Evolutionary conservation across 2,113 vertebrate genomes (phyloP), one percentile per base, ranked within the genome.

Genomic region (Serilophus lunatus): DNA sequence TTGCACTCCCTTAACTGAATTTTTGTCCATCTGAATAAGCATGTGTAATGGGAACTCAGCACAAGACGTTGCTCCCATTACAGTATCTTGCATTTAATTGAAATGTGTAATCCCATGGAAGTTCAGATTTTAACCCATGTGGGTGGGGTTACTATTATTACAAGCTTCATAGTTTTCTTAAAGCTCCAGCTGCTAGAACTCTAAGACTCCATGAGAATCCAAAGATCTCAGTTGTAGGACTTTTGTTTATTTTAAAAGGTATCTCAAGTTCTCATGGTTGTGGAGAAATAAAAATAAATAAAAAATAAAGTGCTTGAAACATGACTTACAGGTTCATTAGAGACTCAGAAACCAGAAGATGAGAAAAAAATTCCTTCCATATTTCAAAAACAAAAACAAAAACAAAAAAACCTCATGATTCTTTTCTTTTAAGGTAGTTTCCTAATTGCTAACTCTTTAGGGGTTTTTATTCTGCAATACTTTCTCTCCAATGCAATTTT

Each of bases 201-300:
- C 2, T 49, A 51, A 60, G 65, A 87, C 57, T 72, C 42, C 3
- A 0, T 89, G 88, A 96, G 91, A 96, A 95, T 84, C n/a, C 61
- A 64, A 76, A 25, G 10, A 51, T 71, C 70, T 65, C 49, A n/a
- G 66, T 12, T 69, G 50, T 19, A 76, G 44, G 44, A 91, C n/a
- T 87, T 90, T 63, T 87, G 74, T 91, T 97, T 88, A 74, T 93
- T 95, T 93, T 91, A 78, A 49, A 92, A 92, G 44, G 79, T 86
- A 96, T 76, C 65, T 86, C 65, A 64, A 91, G 83, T 75, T 92
- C 80, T 92, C 86, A 81, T 89, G 72, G 69, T 82, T 36, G 33
- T 49, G 44, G 40, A 84, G 70, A 68, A 83, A 50, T 16, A 69
- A 61, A 91, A 88, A 82, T 23, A 88, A 80, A 66, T 19, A 59